phyloP scores from a whole-genome alignment of 1,140 invertebrate genomes.

The Maconellicoccus hirsutus region DNA sequence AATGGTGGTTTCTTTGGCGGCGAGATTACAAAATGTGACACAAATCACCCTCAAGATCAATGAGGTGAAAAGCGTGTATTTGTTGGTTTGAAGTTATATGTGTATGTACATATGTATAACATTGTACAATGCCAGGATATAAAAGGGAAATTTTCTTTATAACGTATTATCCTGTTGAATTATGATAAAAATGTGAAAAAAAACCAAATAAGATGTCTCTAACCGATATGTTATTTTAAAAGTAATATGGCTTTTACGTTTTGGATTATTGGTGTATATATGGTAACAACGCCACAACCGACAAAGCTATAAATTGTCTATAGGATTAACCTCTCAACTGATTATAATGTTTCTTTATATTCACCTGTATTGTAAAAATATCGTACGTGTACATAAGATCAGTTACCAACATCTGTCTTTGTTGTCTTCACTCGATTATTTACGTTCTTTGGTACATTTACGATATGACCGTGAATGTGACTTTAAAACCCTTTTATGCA shows the following conservation, averaged over 20 bases:
- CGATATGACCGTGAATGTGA: slow-evolving; percentile 7
- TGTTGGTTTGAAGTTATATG: too few relatives aligned
- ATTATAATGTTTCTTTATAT: background rate
- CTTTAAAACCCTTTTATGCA: background rate
- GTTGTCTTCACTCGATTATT: background rate
- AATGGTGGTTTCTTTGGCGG: background rate
- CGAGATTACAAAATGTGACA: background rate
- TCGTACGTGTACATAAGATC: background rate
- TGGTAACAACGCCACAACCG: background rate
- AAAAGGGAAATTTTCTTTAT: background rate
- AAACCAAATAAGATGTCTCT: background rate
- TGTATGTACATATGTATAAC: too few relatives aligned
- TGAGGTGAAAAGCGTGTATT: too few relatives aligned
- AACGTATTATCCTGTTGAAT: too few relatives aligned
- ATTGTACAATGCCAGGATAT: background rate
- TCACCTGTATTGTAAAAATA: background rate
- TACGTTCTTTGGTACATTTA: background rate
- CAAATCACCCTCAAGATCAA: background rate
- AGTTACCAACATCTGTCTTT: background rate
- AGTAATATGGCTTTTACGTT: background rate
- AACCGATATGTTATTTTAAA: background rate
- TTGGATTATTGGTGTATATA: background rate
- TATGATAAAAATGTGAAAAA: background rate
- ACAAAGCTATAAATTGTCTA: background rate
- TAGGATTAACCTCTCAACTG: background rate